Evolutionary conservation across 2,888 invertebrate species (phyloP).

Genomic region (Leucoma salicis): DNA sequence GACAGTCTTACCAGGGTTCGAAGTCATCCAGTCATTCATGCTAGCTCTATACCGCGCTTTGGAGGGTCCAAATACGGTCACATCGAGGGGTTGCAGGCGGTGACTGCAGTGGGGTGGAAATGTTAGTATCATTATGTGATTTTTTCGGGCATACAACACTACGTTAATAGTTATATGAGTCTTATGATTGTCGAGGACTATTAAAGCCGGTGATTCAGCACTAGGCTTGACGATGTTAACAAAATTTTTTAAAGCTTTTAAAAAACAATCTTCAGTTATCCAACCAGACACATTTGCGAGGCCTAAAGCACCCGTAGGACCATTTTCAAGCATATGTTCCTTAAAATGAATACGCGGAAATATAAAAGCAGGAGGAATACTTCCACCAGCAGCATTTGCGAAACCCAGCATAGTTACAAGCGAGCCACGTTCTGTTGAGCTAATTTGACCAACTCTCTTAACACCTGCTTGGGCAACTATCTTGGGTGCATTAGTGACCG

Average conservation of each 20-base stretch:
- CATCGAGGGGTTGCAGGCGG: background rate
- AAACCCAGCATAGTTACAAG: conserved; percentile 25
- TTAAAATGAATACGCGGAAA: conserved; percentile 12
- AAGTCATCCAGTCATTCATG: background rate
- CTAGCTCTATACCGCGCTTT: background rate
- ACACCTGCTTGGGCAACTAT: background rate
- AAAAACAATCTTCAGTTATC: background rate
- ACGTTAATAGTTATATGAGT: conserved; percentile 6
- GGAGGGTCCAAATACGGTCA: conserved; percentile 4
- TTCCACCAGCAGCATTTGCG: conserved; percentile 27
- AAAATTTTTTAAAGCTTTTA: background rate
- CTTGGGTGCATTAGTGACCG: background rate
- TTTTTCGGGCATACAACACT: background rate
- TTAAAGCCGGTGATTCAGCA: background rate
- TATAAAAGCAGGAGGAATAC: conserved; percentile 34
- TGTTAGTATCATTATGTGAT: conserved; percentile 4
- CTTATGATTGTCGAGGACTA: conserved; percentile 21
- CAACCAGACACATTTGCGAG: background rate
- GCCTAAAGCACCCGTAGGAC: background rate
- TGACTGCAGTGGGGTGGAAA: conserved; percentile 8
- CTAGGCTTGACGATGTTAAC: background rate
- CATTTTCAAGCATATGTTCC: conserved; percentile 7
- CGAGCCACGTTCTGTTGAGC: background rate
- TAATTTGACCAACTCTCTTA: background rate
- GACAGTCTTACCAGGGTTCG: background rate